Evolutionary conservation across 2,888 invertebrate species (phyloP).

Genomic region (Hypsopygia costalis): DNA sequence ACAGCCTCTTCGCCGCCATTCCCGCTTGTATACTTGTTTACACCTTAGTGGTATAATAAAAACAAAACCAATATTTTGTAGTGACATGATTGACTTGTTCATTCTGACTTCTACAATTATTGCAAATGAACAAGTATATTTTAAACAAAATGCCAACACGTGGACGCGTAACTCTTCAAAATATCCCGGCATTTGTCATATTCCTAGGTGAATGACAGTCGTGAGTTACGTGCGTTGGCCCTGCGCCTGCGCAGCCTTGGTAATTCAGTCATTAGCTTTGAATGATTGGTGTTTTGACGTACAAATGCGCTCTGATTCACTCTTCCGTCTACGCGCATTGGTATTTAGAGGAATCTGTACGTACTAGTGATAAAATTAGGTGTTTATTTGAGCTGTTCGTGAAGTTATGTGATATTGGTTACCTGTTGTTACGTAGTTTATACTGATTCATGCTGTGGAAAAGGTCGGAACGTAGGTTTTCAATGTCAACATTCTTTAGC

Average conservation of each 20-base stretch:
- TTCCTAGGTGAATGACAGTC: constrained; percentile 20
- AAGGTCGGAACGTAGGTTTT: neutral
- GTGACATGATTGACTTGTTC: too few relatives aligned
- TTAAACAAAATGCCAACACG: constrained; percentile 1
- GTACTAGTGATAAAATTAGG: constrained; percentile 11
- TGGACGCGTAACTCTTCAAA: constrained; percentile 10
- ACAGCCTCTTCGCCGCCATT: too few relatives aligned
- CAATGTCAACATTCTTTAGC: neutral
- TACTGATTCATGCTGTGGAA: neutral
- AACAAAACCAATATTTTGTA: too few relatives aligned
- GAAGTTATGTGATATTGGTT: too few relatives aligned
- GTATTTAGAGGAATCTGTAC: constrained; percentile 30
- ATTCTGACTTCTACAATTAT: too few relatives aligned
- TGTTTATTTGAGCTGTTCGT: constrained; percentile 6
- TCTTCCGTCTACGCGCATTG: constrained; percentile 31
- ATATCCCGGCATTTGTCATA: constrained; percentile 12
- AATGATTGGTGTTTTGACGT: constrained; percentile 28
- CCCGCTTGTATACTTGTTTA: too few relatives aligned
- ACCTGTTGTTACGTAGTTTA: constrained; percentile 3
- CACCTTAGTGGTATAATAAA: too few relatives aligned
- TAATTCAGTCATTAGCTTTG: constrained; percentile 23
- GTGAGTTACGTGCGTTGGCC: constrained; percentile 19
- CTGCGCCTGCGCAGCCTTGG: constrained; percentile 24
- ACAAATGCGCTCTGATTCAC: constrained; percentile 25
- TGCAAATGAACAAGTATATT: neutral